Conservation (phyloP, 2,113 vertebrate species). For the Meleagris gallopavo region DNA sequence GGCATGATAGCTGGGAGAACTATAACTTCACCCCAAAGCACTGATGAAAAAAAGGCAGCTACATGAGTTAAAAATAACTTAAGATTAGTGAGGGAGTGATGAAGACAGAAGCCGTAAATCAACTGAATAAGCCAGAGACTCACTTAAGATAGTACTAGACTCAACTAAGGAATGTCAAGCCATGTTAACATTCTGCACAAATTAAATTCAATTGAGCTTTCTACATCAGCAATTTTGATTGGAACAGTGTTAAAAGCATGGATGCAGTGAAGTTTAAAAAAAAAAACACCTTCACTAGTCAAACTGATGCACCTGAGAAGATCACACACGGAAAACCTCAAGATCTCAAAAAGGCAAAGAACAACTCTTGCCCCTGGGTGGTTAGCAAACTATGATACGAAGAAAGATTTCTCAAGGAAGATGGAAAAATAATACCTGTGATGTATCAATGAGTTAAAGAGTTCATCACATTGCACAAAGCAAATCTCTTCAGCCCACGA, state of each 20-base stretch:
- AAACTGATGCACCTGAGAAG: neutral
- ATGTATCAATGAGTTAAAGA: neutral
- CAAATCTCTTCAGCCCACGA: neutral
- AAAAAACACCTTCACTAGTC: neutral
- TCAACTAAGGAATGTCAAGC: neutral
- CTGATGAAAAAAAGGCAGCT: neutral
- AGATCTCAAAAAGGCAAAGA: neutral
- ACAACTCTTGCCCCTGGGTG: neutral
- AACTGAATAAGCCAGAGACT: neutral
- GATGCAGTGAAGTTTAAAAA: neutral
- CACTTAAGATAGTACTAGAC: neutral
- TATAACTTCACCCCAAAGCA: slow-evolving; percentile 8
- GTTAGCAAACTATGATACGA: neutral
- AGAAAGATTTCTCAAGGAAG: neutral
- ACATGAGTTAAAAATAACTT: neutral
- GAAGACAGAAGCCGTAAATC: neutral
- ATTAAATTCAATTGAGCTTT: neutral
- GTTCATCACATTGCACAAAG: neutral
- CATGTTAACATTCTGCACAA: neutral
- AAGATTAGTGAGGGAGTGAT: neutral
- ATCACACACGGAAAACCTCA: neutral
- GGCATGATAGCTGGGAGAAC: neutral
- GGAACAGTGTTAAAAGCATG: neutral
- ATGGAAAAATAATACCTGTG: neutral
- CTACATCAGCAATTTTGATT: neutral